A percentile compares a stretch with the other conserved stretches of the same genome.
phyloP scores from a whole-genome alignment of 2,113 vertebrate species.

The Dicrurus megarhynchus region DNA sequence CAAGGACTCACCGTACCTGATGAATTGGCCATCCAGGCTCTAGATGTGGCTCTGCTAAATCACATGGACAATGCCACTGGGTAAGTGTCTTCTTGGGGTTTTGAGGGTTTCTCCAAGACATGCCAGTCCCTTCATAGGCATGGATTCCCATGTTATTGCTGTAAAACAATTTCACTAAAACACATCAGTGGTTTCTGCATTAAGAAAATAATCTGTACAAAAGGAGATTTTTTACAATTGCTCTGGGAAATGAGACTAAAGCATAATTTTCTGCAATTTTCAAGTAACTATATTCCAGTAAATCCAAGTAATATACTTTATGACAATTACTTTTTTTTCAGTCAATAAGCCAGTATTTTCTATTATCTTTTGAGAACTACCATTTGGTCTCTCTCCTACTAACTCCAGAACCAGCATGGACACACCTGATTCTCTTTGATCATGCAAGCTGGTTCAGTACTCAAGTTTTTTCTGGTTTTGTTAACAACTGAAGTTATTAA shows the following conservation, averaged over 20 bases:
- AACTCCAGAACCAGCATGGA: neutral
- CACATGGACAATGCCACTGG: constrained; percentile 72
- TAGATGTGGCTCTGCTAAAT: constrained; percentile 84
- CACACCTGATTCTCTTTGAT: neutral
- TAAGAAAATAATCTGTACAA: neutral
- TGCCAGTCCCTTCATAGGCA: neutral
- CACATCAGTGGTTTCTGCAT: neutral
- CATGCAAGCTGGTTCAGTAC: neutral
- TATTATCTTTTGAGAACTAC: neutral
- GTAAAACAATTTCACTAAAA: neutral
- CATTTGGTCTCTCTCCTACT: neutral
- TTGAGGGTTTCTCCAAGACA: neutral
- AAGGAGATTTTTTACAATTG: neutral
- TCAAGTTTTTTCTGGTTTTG: neutral
- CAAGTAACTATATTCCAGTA: neutral
- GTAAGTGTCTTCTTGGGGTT: constrained; percentile 41
- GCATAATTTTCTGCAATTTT: neutral
- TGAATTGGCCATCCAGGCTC: constrained; percentile 83
- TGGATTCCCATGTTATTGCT: neutral
- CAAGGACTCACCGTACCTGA: constrained; percentile 83
- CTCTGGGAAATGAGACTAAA: neutral
- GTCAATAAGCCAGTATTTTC: neutral
- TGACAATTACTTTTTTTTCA: neutral
- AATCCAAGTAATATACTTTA: neutral
- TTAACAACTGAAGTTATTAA: neutral